phyloP scores from a whole-genome alignment of 30 jellyfish, hydroid and myxozoan genomes.

The Haliclystus octoradiatus region DNA sequence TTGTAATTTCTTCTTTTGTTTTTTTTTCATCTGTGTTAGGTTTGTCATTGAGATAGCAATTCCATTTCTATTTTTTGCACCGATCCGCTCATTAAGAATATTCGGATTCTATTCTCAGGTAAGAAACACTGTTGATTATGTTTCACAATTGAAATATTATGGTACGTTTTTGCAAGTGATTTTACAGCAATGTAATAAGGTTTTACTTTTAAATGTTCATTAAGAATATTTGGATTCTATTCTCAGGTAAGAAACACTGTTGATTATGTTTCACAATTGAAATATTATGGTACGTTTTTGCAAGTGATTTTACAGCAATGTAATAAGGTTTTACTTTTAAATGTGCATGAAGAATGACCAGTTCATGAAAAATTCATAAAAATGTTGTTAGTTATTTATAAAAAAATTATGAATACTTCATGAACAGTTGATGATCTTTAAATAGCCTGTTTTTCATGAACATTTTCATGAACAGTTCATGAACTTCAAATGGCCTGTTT shows the following conservation, averaged over 20 bases:
- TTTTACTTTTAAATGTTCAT: slow-evolving; percentile 55
- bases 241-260: slow-evolving; percentile 50
- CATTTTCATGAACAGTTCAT: too few species aligned
- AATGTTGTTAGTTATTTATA: neutral
- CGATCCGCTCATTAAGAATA: slow-evolving; percentile 54
- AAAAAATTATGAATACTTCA: too few species aligned
- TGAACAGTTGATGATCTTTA: too few species aligned
- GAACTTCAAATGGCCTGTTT: too few species aligned
- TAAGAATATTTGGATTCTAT: slow-evolving; percentile 54
- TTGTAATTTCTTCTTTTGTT: too few species aligned
- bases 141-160: neutral
- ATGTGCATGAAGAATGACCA: slow-evolving; percentile 34
- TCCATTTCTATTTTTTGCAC: slow-evolving; percentile 80
- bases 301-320: neutral
- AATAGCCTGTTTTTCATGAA: too few species aligned
- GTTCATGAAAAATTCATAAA: neutral
- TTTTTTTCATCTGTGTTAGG: slow-evolving; percentile 15
- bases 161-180: neutral
- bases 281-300: neutral
- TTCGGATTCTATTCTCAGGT: slow-evolving; percentile 85
- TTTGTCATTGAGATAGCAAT: slow-evolving; percentile 80
- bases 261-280: neutral
- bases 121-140: neutral
- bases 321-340: slow-evolving; percentile 39
- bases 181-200: neutral